These are phyloP conservation scores for Vandiemenella viatica DNA, from an alignment of 2,888 invertebrate genomes.

Conservation along the genomic window DNA sequence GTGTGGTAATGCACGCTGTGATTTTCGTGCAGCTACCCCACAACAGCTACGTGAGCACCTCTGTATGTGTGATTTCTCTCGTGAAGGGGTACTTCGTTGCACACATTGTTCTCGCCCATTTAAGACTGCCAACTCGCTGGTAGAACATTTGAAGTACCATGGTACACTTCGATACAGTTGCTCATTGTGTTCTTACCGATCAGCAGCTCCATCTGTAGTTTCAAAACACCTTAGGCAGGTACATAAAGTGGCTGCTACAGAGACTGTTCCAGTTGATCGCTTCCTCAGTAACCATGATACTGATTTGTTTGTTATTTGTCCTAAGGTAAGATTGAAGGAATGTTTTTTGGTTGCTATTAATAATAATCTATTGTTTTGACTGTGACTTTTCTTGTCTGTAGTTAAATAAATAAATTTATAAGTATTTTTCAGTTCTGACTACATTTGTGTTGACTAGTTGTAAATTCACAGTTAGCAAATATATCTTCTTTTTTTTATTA, in stretches of 20 bases:
- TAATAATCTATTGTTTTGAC: neutral
- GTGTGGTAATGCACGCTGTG: conserved; percentile 34
- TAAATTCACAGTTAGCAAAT: neutral
- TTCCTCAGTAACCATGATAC: conserved; percentile 30
- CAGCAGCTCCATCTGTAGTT: conserved; percentile 22
- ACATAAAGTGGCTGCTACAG: conserved; percentile 32
- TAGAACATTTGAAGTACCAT: conserved; percentile 44
- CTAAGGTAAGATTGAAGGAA: conserved; percentile 20
- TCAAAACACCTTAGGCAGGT: conserved; percentile 35
- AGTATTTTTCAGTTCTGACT: too few relatives aligned
- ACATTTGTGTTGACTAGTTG: neutral
- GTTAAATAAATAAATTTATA: too few relatives aligned
- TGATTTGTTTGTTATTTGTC: conserved; percentile 35
- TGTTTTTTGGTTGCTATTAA: conserved; percentile 20
- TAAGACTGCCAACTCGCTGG: conserved; percentile 21
- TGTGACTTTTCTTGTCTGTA: neutral
- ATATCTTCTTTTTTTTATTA: neutral
- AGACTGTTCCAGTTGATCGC: conserved; percentile 32
- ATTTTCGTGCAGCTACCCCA: conserved; percentile 25
- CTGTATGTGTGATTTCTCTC: conserved; percentile 24
- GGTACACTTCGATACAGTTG: conserved; percentile 42
- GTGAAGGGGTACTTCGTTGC: conserved; percentile 30
- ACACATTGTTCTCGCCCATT: conserved; percentile 34
- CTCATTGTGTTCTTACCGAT: conserved; percentile 36
- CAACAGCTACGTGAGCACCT: conserved; percentile 27